Conservation (phyloP, 1,140 invertebrate genomes). For the Parapsyche elsis region DNA sequence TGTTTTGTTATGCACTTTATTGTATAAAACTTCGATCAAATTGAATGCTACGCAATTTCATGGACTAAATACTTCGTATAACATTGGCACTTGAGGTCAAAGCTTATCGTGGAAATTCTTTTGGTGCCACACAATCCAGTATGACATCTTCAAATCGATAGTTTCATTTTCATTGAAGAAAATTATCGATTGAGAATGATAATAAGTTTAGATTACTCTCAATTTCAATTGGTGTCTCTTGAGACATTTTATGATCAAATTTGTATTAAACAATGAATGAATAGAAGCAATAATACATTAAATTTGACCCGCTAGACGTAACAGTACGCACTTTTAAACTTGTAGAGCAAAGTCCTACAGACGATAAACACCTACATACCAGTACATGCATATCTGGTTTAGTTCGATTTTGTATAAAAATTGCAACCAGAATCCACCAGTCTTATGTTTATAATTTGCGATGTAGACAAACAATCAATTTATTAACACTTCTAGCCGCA, state of each 20-base stretch:
- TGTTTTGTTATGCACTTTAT: too few relatives aligned
- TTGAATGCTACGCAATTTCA: neutral
- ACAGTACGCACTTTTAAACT: neutral
- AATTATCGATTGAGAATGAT: too few relatives aligned
- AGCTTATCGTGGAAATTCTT: neutral
- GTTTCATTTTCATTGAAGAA: too few relatives aligned
- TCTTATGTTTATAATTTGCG: neutral
- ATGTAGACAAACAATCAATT: slow-evolving; percentile 7
- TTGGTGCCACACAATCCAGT: neutral
- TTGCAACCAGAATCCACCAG: neutral
- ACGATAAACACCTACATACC: neutral
- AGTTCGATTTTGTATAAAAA: neutral
- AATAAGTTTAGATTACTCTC: too few relatives aligned
- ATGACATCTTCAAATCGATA: too few relatives aligned
- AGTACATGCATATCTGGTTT: too few relatives aligned
- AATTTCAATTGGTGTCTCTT: too few relatives aligned
- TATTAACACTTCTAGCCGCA: neutral
- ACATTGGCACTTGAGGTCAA: neutral
- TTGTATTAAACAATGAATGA: too few relatives aligned
- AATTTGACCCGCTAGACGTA: too few relatives aligned
- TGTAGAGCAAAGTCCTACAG: neutral
- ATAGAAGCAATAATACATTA: too few relatives aligned
- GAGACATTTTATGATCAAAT: too few relatives aligned
- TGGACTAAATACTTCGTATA: neutral
- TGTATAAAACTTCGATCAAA: too few relatives aligned